These are phyloP conservation scores for Lacanobia oleracea DNA, from an alignment of 2,888 invertebrate genomes.

Conservation along the genomic window DNA sequence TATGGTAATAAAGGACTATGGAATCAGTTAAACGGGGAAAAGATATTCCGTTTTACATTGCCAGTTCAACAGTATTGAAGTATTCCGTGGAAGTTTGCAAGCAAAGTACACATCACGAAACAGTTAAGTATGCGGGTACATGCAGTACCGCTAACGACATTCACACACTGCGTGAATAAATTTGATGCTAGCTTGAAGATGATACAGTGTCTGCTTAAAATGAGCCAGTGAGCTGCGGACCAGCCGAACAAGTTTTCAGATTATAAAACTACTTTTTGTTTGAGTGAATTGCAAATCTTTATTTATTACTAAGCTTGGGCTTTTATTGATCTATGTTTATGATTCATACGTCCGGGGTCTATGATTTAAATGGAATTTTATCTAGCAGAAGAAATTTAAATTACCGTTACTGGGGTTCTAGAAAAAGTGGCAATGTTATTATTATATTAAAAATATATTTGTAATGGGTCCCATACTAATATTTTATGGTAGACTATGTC, in stretches of 20 bases:
- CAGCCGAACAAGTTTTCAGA: neutral
- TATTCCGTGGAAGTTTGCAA: slow-evolving; percentile 41
- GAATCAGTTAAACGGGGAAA: slow-evolving; percentile 46
- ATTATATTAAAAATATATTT: no score
- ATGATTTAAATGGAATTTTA: no score
- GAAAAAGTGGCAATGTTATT: no score
- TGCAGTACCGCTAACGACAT: slow-evolving; percentile 1
- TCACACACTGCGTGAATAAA: neutral
- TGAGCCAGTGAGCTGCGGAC: no score
- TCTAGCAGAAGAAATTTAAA: no score
- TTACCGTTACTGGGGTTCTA: no score
- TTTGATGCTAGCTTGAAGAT: no score
- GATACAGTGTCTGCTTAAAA: no score
- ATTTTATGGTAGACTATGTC: no score
- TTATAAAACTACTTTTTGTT: neutral
- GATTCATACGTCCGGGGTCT: no score
- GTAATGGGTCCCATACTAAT: no score
- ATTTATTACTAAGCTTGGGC: neutral
- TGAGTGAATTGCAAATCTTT: neutral
- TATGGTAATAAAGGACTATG: slow-evolving; percentile 59
- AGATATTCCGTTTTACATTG: slow-evolving; percentile 57
- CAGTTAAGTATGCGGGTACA: neutral
- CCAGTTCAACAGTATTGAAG: slow-evolving; percentile 46
- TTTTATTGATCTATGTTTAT: neutral
- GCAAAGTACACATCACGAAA: slow-evolving; percentile 32